These are phyloP conservation scores for Sceliomorpha sp. DNA, from an alignment of 2,888 invertebrate genomes.

Conservation along the genomic window DNA sequence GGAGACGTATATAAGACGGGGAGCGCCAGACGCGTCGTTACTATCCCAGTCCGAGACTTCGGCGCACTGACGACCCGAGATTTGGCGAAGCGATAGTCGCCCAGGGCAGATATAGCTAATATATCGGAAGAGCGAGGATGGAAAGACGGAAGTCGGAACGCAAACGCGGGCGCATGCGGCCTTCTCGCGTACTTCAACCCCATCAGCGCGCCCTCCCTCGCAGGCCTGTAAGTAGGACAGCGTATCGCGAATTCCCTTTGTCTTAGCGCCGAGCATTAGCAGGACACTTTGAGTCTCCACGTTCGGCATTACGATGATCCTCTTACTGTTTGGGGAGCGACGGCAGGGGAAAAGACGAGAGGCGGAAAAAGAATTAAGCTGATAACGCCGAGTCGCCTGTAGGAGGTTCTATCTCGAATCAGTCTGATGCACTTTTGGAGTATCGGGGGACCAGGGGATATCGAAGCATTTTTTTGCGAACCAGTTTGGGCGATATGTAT, in stretches of 20 bases:
- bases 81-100: slow-evolving; percentile 51
- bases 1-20: background rate
- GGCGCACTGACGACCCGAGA: slow-evolving; percentile 56
- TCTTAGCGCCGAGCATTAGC: slow-evolving; percentile 46
- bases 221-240: slow-evolving; percentile 27
- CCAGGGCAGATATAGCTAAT: slow-evolving; percentile 54
- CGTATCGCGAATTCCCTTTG: slow-evolving; percentile 40
- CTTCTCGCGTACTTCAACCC: slow-evolving; percentile 4
- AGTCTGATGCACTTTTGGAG: too few species aligned
- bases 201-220: slow-evolving; percentile 28
- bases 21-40: background rate
- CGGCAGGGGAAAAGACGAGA: background rate
- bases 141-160: slow-evolving; percentile 45
- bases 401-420: too few species aligned
- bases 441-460: too few species aligned
- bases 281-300: slow-evolving; percentile 49
- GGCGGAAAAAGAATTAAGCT: slow-evolving; percentile 44
- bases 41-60: slow-evolving; percentile 50
- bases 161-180: slow-evolving; percentile 54
- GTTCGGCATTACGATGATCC: slow-evolving; percentile 50
- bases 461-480: too few species aligned
- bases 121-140: slow-evolving; percentile 55
- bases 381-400: slow-evolving; percentile 13
- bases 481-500: too few species aligned
- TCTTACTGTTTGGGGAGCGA: slow-evolving; percentile 24